phyloP scores from a whole-genome alignment of 2,797 vertebrate genomes.

The Peromyscus aztecus region DNA sequence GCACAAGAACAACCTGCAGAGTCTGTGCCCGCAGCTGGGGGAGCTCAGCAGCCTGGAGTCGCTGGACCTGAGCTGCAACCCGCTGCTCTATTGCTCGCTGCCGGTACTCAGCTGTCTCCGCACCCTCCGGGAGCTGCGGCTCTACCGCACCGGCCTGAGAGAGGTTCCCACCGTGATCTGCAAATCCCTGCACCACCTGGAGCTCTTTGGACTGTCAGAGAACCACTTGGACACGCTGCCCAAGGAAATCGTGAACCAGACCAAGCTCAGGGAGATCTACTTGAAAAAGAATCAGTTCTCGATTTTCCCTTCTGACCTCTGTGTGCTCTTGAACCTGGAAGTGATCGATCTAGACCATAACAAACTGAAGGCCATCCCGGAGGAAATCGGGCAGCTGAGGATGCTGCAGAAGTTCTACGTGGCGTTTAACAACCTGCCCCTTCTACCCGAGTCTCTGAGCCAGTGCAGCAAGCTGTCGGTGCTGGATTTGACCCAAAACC shows the following conservation, averaged over 20 bases:
- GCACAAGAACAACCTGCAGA: conserved; percentile 83
- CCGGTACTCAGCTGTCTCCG: conserved; percentile 73
- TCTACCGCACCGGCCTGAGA: conserved; percentile 75
- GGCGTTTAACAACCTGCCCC: conserved; percentile 80
- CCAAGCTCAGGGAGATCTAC: conserved; percentile 87
- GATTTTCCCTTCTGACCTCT: conserved; percentile 84
- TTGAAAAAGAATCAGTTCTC: conserved; percentile 84
- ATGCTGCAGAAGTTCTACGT: conserved; percentile 85
- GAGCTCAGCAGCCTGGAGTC: conserved; percentile 79
- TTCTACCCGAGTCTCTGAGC: conserved; percentile 81
- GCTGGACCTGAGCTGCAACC: conserved; percentile 87
- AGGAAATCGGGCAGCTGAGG: conserved; percentile 76
- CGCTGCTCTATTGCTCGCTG: conserved; percentile 57
- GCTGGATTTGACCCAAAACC: conserved; percentile 82
- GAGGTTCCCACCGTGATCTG: conserved; percentile 83
- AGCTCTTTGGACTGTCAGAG: conserved; percentile 85
- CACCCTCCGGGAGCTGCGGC: conserved; percentile 82
- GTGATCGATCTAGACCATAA: conserved; percentile 86
- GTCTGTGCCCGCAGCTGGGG: conserved; percentile 79
- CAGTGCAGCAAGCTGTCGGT: conserved; percentile 74
- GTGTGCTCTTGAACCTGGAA: conserved; percentile 82
- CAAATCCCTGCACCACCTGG: conserved; percentile 81
- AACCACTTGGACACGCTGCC: conserved; percentile 84
- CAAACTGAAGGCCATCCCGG: conserved; percentile 78
- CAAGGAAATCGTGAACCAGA: conserved; percentile 84